Base-by-base conservation (phyloP, 2,797 vertebrate genomes). In the Benthosema pterotum region DNA sequence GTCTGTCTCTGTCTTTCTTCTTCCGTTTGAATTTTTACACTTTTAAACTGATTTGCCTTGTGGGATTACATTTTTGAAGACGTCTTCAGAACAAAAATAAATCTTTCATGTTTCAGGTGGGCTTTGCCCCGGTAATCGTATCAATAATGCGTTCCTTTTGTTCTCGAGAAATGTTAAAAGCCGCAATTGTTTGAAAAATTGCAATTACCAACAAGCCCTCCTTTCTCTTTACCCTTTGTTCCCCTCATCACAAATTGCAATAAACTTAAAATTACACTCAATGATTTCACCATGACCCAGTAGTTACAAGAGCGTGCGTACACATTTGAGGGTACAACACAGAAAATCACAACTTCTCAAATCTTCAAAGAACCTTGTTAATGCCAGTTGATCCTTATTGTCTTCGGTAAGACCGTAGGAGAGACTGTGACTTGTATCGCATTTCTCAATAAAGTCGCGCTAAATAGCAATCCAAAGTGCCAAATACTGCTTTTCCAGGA, bases 71-170 rank as follows among this genome's bases (percentile, higher is more conserved):
- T 87, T 88, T 86, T 81, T 83, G 80, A 68, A 83, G 80, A 60
- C 60, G 47, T 60, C 62, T 69, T 61, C 79, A 73, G 56, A 74
- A 79, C 74, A 77, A 81, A n/a, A 83, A 84, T 65, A 78, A 82
- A 91, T 89, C 88, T 92, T 91, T 90, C 85, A 90, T 90, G 90
- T 92, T 88, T 71, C 79, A 80, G 80, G 87, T 86, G 80, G 84
- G 88, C 86, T 91, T 74, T 80, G 86, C 87, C 82, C 84, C 73
- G 3, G 79, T 87, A 89, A 90, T 91, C 87, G 65, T 91, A 90
- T 90, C 87, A 91, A 90, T 89, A 88, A 83, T 83, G 63, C 70
- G 86, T 88, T 86, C 57, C 88, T 92, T 93, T 92, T 93, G 89
- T 93, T 93, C 86, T 91, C 54, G 0, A 65, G 60, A 76, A 83